Percentiles rank a stretch among this genome's conserved stretches.
These are phyloP conservation scores for Remorina albescens DNA, from an alignment of 2,797 vertebrate genomes.

Conservation along the genomic window DNA sequence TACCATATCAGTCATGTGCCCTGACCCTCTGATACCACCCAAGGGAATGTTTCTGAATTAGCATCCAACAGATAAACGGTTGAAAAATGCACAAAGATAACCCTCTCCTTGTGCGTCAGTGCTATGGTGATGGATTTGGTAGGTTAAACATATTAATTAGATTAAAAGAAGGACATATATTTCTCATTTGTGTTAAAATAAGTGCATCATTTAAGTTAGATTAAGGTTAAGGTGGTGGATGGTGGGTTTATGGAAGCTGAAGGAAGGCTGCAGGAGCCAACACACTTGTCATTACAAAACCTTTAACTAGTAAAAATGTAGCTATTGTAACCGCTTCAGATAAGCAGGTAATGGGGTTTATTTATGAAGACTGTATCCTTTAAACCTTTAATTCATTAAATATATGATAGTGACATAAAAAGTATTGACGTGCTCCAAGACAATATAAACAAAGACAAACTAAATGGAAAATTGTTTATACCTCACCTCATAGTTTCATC, in stretches of 20 bases:
- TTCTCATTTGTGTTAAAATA: not conserved
- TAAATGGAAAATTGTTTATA: not conserved
- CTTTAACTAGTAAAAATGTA: no score
- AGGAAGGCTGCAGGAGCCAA: no score
- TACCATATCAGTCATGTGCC: not conserved
- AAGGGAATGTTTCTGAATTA: not conserved
- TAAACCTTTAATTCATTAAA: not conserved
- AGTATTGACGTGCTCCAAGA: not conserved
- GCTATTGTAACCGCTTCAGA: no score
- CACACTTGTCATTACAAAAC: no score
- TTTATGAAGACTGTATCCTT: not conserved
- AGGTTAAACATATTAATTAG: not conserved
- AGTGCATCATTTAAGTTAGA: not conserved
- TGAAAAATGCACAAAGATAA: not conserved
- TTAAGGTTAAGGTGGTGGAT: no score
- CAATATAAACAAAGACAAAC: not conserved
- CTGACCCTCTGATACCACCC: not conserved
- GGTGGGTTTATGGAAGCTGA: no score
- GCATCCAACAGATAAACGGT: not conserved
- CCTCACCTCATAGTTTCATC: constrained; percentile 1
- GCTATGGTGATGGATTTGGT: no score
- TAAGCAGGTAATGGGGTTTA: not conserved
- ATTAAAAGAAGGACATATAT: not conserved
- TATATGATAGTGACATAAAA: not conserved
- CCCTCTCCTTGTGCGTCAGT: not conserved